phyloP scores from a whole-genome alignment of 2,888 invertebrate species.

The Polymixis lichenea region DNA sequence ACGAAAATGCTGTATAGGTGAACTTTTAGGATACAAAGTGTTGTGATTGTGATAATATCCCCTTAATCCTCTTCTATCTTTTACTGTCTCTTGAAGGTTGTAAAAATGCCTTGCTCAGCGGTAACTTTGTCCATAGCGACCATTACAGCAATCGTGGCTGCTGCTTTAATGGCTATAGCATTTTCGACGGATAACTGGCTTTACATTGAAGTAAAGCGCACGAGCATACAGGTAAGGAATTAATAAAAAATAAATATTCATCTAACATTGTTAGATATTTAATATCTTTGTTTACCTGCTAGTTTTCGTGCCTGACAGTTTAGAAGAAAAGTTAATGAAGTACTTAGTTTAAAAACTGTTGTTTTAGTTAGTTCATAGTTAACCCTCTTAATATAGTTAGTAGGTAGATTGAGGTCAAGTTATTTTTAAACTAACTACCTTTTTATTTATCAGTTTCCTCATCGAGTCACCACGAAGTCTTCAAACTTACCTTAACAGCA shows the following conservation, averaged over 20 bases:
- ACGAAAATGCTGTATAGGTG: conserved; percentile 90
- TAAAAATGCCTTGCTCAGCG: conserved; percentile 97
- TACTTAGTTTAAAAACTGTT: neutral
- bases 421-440: conserved; percentile 34
- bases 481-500: conserved; percentile 26
- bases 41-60: conserved; percentile 86
- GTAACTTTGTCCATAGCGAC: conserved; percentile 98
- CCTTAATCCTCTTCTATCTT: conserved; percentile 76
- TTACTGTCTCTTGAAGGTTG: conserved; percentile 82
- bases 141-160: conserved; percentile 98
- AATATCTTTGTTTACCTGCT: conserved; percentile 42
- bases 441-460: conserved; percentile 50
- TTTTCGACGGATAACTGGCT: conserved; percentile 99
- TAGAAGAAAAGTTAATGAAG: neutral
- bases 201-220: conserved; percentile 97
- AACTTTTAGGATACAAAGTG: conserved; percentile 83
- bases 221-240: conserved; percentile 94
- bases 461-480: conserved; percentile 30
- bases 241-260: conserved; percentile 10
- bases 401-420: conserved; percentile 41
- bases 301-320: neutral
- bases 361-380: neutral
- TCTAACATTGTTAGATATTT: neutral
- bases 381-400: conserved; percentile 14
- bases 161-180: conserved; percentile 97